These are phyloP conservation scores for Ophion obscuratus DNA, from an alignment of 2,888 invertebrate species.

Conservation along the genomic window DNA sequence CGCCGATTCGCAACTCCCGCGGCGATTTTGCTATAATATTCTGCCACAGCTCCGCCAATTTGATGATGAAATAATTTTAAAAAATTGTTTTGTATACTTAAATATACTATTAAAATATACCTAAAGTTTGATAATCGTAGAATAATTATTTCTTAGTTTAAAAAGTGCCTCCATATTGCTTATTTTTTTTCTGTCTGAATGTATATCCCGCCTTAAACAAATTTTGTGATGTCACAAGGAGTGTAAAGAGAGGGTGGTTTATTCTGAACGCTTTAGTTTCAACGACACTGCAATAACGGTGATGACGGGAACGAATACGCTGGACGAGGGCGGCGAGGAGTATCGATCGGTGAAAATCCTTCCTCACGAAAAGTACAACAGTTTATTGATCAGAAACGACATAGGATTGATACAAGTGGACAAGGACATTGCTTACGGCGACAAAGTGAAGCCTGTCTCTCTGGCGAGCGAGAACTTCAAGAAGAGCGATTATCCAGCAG, in stretches of 20 bases:
- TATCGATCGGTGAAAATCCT: conserved; percentile 75
- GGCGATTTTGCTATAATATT: too few relatives aligned
- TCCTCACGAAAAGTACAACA: conserved; percentile 76
- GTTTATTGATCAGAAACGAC: conserved; percentile 79
- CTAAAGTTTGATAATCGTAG: too few relatives aligned
- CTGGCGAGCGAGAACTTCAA: conserved; percentile 77
- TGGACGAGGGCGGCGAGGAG: conserved; percentile 78
- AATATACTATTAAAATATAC: too few relatives aligned
- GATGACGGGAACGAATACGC: conserved; percentile 78
- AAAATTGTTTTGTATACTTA: too few relatives aligned
- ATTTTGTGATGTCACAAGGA: too few relatives aligned
- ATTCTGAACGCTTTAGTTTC: conserved; percentile 67
- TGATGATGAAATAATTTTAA: too few relatives aligned
- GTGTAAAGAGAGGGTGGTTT: not conserved
- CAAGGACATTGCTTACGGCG: conserved; percentile 77
- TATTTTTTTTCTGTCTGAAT: too few relatives aligned
- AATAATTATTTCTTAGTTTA: too few relatives aligned
- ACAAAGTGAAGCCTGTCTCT: conserved; percentile 76
- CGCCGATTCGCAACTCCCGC: too few relatives aligned
- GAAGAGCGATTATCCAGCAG: conserved; percentile 78
- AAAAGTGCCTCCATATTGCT: too few relatives aligned
- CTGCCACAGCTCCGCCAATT: too few relatives aligned
- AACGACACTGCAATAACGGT: conserved; percentile 77
- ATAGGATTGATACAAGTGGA: conserved; percentile 79
- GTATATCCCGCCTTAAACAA: too few relatives aligned